These are phyloP conservation scores for Corythoichthys haematopterus DNA, from an alignment of 2,113 vertebrate species.

Conservation along the genomic window DNA sequence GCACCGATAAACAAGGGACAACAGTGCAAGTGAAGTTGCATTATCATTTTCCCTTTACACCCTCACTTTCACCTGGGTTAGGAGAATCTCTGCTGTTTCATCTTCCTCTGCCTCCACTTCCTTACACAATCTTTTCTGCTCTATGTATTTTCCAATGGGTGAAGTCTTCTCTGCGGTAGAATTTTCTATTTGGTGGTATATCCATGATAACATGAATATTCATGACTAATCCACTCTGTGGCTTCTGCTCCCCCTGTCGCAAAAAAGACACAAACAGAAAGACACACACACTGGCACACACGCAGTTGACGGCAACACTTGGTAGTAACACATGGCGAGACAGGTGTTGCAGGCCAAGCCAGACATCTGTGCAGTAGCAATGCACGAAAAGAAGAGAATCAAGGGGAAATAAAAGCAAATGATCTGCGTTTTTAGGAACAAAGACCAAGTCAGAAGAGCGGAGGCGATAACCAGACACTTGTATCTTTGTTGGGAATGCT, in stretches of 20 bases:
- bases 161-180: conserved; percentile 62
- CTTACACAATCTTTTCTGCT: conserved; percentile 14
- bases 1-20: too few relatives aligned
- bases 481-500: neutral
- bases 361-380: conserved; percentile 76
- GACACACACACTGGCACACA: conserved; percentile 27
- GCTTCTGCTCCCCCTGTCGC: conserved; percentile 39
- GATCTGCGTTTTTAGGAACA: conserved; percentile 27
- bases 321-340: conserved; percentile 78
- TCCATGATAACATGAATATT: conserved; percentile 76
- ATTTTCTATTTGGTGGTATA: conserved; percentile 68
- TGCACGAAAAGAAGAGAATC: conserved; percentile 40
- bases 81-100: neutral
- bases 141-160: conserved; percentile 39
- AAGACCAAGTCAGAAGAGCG: conserved; percentile 8
- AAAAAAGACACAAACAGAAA: conserved; percentile 5
- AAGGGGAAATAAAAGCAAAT: conserved; percentile 9
- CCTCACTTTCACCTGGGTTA: neutral
- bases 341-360: conserved; percentile 78
- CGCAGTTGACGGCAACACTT: conserved; percentile 75
- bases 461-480: conserved; percentile 6
- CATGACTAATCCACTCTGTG: conserved; percentile 60
- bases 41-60: neutral
- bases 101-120: neutral
- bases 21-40: too few relatives aligned